These are phyloP conservation scores for Clupea harengus DNA, from an alignment of 2,113 vertebrate species.

Conservation along the genomic window DNA sequence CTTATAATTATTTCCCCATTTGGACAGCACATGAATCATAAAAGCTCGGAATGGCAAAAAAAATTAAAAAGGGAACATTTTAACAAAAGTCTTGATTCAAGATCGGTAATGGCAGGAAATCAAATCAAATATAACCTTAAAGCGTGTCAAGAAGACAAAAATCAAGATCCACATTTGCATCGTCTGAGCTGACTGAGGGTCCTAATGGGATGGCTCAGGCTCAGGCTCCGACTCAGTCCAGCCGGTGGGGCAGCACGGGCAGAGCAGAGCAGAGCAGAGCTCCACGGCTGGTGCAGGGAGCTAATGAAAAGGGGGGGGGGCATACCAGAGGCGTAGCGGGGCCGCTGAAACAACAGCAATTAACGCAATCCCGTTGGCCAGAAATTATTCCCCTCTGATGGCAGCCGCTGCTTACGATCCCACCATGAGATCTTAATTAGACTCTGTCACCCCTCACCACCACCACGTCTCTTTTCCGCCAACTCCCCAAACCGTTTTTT, in stretches of 20 bases:
- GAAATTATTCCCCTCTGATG: slow-evolving; percentile 56
- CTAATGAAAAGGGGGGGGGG: slow-evolving; percentile 58
- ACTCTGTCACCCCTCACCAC: slow-evolving; percentile 5
- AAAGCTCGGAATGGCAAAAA: not conserved
- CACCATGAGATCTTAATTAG: slow-evolving; percentile 61
- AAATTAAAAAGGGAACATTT: not conserved
- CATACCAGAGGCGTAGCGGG: slow-evolving; percentile 22
- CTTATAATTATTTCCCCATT: not conserved
- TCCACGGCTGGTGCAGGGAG: slow-evolving; percentile 33
- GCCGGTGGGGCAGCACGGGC: not conserved
- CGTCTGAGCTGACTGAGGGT: slow-evolving; percentile 40
- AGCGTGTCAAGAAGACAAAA: not conserved
- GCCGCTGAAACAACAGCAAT: slow-evolving; percentile 59
- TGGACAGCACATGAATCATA: not conserved
- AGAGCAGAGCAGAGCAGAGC: slow-evolving; percentile 30
- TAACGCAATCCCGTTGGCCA: slow-evolving; percentile 53
- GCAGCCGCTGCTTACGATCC: slow-evolving; percentile 47
- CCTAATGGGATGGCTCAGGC: slow-evolving; percentile 28
- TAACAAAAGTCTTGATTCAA: not conserved
- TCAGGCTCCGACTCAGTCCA: not conserved
- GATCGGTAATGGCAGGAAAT: not conserved
- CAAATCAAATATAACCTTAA: slow-evolving; percentile 26
- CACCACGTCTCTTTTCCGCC: not conserved
- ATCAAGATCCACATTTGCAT: slow-evolving; percentile 33
- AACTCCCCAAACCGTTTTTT: not conserved